Base-by-base conservation (phyloP, 2,888 invertebrate genomes). In the Noctua comes region DNA sequence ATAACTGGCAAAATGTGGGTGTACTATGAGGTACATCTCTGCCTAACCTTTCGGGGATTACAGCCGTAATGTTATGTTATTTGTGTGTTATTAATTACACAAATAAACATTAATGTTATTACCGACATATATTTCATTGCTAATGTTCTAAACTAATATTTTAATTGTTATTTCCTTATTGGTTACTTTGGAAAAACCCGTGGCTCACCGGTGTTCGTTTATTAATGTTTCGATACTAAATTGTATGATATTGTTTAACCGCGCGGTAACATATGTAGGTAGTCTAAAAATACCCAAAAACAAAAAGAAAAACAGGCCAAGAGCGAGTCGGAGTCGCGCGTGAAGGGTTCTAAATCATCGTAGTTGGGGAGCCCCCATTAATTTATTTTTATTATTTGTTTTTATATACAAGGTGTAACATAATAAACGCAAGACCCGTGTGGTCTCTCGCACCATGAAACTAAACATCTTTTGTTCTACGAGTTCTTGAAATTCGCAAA, bases 171-270 rank as follows among this genome's bases (percentile, higher is more conserved):
- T 77, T 77, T 70, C 82, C 82, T 73, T 54, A 71, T 70, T 73
- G 65, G 31, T 65, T 5, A n/a, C 27, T 24, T 46, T 13, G 83
- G 82, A 8, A 77, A 82, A 82, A 77, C 83, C 82, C n/a, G 46
- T 36, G 27, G n/a, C 69, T 70, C 40, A 66, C 24, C 5, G 7
- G 8, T n/a, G 40, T 27, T 43, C 43, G n/a, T 70, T 16, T 51
- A 71, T 0, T 48, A 51, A 8, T 7, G 3, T 36, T 18, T 77
- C 13, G 6, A 27, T 31, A 40, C 59, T 46, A 27, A 43, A 13
- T 51, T 57, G 18, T 57, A 57, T 51, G 48, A 18, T 57, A 57
- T 77, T 66, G 57, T 48, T 36, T 77, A 66, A 66, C 13, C 13
- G 24, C 16, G n/a, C 3, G 18, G 18, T 36, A 48, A 48, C 48